Conservation (phyloP, 2,113 vertebrate species). For the Rhinichthys klamathensis region DNA sequence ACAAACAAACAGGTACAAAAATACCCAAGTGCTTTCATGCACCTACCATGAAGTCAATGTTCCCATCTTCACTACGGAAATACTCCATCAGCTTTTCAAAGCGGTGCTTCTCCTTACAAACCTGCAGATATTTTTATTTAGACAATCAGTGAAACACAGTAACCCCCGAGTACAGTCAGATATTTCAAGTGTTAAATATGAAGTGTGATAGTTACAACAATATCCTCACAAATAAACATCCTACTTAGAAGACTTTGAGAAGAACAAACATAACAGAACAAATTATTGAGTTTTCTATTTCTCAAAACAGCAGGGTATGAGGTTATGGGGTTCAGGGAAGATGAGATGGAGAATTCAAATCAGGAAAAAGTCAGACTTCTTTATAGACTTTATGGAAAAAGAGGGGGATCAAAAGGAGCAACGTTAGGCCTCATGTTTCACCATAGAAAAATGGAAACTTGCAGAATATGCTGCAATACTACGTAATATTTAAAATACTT, state of each 20-base stretch:
- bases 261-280: neutral
- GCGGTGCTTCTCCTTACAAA: conserved; percentile 94
- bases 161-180: neutral
- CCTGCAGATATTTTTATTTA: conserved; percentile 70
- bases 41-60: conserved; percentile 96
- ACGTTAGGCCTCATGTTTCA: neutral
- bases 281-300: neutral
- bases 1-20: neutral
- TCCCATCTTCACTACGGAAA: conserved; percentile 94
- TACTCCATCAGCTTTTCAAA: conserved; percentile 98
- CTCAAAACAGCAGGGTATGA: conserved; percentile 38
- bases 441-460: neutral
- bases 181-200: neutral
- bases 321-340: conserved; percentile 43
- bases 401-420: neutral
- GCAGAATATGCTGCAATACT: neutral
- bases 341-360: conserved; percentile 37
- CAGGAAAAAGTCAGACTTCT: neutral
- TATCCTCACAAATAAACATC: neutral
- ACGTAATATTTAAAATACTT: neutral
- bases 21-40: neutral
- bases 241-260: neutral
- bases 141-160: conserved; percentile 16
- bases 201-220: neutral
- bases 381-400: neutral